These are phyloP conservation scores for Camarhynchus parvulus DNA, from an alignment of 2,113 vertebrate genomes.

Conservation along the genomic window DNA sequence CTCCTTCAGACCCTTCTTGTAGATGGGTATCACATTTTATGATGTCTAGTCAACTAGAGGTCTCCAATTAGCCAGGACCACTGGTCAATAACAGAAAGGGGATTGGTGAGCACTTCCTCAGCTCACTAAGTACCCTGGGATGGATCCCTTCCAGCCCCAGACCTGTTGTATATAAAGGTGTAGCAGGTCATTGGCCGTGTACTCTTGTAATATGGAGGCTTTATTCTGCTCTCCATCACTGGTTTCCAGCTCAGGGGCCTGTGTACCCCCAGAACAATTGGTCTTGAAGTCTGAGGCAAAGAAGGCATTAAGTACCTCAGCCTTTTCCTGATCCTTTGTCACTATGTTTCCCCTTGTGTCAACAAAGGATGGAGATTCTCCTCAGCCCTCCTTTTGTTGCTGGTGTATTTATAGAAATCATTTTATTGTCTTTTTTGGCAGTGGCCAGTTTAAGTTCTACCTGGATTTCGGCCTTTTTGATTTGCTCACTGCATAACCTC, in stretches of 20 bases:
- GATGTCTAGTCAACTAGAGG: not conserved
- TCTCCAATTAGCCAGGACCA: not conserved
- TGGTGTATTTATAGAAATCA: not conserved
- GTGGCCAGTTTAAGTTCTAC: not conserved
- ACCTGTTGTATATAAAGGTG: not conserved
- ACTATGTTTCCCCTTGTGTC: not conserved
- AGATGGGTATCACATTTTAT: not conserved
- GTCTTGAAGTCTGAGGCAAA: not conserved
- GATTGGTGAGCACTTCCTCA: not conserved
- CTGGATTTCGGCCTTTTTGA: not conserved
- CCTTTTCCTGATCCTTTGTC: not conserved
- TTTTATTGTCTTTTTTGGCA: not conserved
- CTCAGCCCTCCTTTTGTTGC: not conserved
- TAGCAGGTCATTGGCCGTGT: not conserved
- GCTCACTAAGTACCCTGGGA: not conserved
- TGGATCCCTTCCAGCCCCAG: not conserved
- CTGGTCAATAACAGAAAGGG: not conserved
- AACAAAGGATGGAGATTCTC: not conserved
- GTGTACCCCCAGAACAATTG: not conserved
- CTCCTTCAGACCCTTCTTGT: not conserved
- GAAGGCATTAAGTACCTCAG: not conserved
- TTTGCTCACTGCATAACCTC: not conserved
- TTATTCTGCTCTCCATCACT: not conserved
- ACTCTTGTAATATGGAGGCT: not conserved
- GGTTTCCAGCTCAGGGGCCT: not conserved